Base-by-base conservation (phyloP, 2,888 invertebrate genomes). In the Catocala fraxini region DNA sequence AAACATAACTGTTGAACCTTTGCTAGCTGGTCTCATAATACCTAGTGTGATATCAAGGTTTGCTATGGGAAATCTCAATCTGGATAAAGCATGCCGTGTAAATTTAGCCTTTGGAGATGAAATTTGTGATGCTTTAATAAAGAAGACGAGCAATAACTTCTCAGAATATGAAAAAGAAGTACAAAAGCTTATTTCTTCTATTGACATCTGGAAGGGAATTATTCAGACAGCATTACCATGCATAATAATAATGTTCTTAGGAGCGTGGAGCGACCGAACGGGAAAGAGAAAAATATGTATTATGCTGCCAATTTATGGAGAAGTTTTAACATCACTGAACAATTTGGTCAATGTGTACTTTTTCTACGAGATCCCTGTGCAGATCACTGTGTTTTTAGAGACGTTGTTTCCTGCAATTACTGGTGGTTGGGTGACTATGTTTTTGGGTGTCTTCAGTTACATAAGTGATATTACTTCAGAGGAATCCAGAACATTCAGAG, bases 1-100 rank as follows among this genome's bases (percentile, higher is more conserved):
- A 3, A 96, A 96, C 81, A 96, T 97, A 64, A 97, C 97, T 0
- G 96, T 97, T 2, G 97, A 97, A 82, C 97, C 97, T 0, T 94
- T 97, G 90, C 84, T 97, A 34, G 96, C 96, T 0, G 96, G 96
- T 51, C 96, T 96, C 79, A 96, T 97, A 11, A 95, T 96, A 85
- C 96, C 96, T 13, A 95, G 95, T 83, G 93, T 95, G 0, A 89
- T 95, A 60, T 97, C 97, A 1, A 95, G 96, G 60, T 91, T 97
- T 75, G 97, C 97, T 12, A 97, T 93, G 93, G 77, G 82, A 12
- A 93, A 93, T 81, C 85, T 93, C 5, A 93, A 93, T 79, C 79
- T 93, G 68, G 93, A 93, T 59, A 93, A 93, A 77, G 93, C 93
- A 0, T 93, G 93, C 71, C 81, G 92, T 71, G 93, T 93, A 0